Conservation (phyloP, 2,797 vertebrate genomes). For the Channallabes apus region DNA sequence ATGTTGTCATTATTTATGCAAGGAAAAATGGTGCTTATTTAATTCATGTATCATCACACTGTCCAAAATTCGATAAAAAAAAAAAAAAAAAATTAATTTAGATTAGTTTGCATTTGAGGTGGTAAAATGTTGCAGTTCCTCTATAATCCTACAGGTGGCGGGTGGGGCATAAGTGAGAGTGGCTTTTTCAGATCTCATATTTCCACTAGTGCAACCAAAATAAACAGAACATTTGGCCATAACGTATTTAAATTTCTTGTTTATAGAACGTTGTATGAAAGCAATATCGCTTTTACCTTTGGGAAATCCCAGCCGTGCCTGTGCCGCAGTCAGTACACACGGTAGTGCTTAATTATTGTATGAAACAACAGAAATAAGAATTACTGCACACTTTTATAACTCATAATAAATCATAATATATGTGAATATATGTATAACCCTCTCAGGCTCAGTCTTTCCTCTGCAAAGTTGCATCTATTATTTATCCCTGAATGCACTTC, state of each 20-base stretch:
- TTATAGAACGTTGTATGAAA: neutral
- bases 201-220: no score
- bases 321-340: neutral
- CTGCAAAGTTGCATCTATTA: neutral
- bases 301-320: neutral
- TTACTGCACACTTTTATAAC: neutral
- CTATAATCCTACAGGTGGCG: no score
- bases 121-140: no score
- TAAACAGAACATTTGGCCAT: no score
- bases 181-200: no score
- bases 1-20: no score
- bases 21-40: no score
- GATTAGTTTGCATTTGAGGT: no score
- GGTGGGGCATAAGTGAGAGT: no score
- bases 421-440: neutral
- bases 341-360: neutral
- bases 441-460: neutral
- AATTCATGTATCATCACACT: no score
- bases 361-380: neutral
- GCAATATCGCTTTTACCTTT: neutral
- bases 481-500: conserved; percentile 32
- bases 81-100: no score
- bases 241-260: neutral
- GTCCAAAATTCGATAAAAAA: no score
- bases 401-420: neutral